Percentiles rank a stretch among this genome's conserved stretches.
phyloP scores from a whole-genome alignment of 2,113 vertebrate genomes.

The Crotalus helleri region DNA sequence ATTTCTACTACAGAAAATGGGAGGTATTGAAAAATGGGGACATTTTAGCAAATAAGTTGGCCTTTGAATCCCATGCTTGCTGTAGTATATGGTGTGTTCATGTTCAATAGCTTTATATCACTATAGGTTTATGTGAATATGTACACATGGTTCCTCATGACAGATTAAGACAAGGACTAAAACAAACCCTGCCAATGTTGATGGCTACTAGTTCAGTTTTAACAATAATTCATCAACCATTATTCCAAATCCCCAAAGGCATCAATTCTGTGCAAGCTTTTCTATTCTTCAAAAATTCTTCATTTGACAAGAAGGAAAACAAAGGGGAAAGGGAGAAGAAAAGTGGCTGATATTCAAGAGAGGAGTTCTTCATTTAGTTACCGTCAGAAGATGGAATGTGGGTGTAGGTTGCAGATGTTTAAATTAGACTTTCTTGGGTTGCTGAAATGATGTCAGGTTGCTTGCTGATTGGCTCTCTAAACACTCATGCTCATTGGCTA shows the following conservation, averaged over 20 bases:
- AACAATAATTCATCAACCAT: not conserved
- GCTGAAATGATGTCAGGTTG: not conserved
- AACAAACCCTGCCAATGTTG: not conserved
- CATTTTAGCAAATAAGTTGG: not conserved
- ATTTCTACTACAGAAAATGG: not conserved
- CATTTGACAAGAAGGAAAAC: not conserved
- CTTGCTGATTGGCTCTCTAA: not conserved
- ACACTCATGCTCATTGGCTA: too few relatives aligned
- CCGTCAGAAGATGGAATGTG: not conserved
- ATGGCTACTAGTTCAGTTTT: not conserved
- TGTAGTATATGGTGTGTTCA: not conserved
- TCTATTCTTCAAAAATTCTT: not conserved
- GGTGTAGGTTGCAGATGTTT: not conserved
- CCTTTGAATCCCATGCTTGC: not conserved
- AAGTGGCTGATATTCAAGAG: not conserved
- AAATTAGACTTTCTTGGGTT: not conserved
- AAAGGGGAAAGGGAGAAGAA: not conserved
- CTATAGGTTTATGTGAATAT: not conserved
- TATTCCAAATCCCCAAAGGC: not conserved
- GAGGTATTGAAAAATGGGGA: not conserved
- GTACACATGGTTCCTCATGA: not conserved
- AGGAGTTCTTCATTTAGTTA: not conserved
- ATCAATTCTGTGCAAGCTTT: not conserved
- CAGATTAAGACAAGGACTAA: not conserved
- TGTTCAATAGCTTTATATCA: not conserved